A percentile compares a stretch with the other conserved stretches of the same genome.
phyloP scores from a whole-genome alignment of 2,797 vertebrate species.

The Rhyacichthys aspro region DNA sequence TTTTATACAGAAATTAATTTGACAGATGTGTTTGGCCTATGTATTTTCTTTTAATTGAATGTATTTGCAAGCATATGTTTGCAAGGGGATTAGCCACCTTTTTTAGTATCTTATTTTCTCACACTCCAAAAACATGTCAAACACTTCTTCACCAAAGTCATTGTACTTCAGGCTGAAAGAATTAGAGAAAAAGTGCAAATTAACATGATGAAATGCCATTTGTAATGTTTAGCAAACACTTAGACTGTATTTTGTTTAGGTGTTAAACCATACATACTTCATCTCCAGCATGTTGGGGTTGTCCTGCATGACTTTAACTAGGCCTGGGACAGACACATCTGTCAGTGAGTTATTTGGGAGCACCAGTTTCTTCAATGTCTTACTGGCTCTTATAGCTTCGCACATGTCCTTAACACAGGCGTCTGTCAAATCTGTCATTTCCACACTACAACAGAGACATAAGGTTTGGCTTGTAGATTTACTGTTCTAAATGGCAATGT shows the following conservation, averaged over 20 bases:
- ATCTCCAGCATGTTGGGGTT: constrained; percentile 63
- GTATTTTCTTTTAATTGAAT: too few relatives aligned
- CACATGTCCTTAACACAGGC: constrained; percentile 76
- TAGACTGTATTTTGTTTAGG: neutral
- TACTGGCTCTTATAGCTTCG: constrained; percentile 65
- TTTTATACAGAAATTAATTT: constrained; percentile 46
- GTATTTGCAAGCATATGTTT: too few relatives aligned
- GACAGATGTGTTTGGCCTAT: too few relatives aligned
- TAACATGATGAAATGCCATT: neutral
- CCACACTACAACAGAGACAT: constrained; percentile 72
- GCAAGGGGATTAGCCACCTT: neutral
- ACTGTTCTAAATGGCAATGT: too few relatives aligned
- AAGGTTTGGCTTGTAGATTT: neutral
- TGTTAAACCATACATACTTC: constrained; percentile 51
- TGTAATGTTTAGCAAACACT: neutral
- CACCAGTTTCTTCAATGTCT: constrained; percentile 79
- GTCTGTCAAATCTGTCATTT: constrained; percentile 80
- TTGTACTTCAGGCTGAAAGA: constrained; percentile 76
- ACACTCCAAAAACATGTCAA: constrained; percentile 61
- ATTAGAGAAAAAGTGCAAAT: constrained; percentile 5
- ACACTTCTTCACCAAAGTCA: constrained; percentile 70
- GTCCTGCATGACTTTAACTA: constrained; percentile 64
- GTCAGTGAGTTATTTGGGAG: constrained; percentile 86
- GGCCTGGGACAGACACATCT: constrained; percentile 63
- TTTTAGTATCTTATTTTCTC: constrained; percentile 65